A percentile compares a stretch with the other conserved stretches of the same genome.
Conservation (phyloP, 2,113 vertebrate genomes). For the Piprites chloris region DNA sequence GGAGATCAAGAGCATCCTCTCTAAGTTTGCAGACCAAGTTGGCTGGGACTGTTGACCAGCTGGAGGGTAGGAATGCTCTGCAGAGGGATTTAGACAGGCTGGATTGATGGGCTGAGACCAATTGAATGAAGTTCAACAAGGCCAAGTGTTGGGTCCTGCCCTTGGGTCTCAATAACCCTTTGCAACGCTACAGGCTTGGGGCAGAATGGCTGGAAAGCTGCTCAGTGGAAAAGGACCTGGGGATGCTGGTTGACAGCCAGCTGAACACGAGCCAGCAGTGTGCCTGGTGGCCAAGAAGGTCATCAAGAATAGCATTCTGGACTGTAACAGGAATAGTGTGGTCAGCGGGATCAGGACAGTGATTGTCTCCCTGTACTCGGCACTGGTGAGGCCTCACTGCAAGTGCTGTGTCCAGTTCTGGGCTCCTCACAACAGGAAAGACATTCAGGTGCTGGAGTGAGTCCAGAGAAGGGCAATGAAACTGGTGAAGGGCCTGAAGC, state of each 20-base stretch:
- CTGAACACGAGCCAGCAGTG: neutral
- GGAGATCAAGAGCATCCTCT: neutral
- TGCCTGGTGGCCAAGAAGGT: neutral
- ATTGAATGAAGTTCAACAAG: neutral
- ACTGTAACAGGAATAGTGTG: neutral
- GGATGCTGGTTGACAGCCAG: neutral
- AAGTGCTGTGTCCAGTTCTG: neutral
- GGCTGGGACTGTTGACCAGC: neutral
- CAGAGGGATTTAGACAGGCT: neutral
- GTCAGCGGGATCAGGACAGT: neutral
- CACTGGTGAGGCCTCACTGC: fast-evolving
- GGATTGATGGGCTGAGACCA: neutral
- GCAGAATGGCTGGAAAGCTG: neutral
- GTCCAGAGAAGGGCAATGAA: neutral
- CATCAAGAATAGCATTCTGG: neutral
- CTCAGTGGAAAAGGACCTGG: neutral
- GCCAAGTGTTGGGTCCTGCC: no score
- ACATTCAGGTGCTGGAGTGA: neutral
- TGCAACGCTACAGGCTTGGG: neutral
- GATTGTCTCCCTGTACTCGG: fast-evolving
- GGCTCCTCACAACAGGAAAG: neutral
- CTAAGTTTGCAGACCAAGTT: neutral
- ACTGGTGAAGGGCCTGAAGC: fast-evolving
- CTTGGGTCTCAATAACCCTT: neutral
- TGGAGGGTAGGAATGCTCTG: neutral